Evolutionary conservation across 2,113 vertebrate species (phyloP), one percentile per base, ranked within the genome.

Genomic region (Dasyurus viverrinus): DNA sequence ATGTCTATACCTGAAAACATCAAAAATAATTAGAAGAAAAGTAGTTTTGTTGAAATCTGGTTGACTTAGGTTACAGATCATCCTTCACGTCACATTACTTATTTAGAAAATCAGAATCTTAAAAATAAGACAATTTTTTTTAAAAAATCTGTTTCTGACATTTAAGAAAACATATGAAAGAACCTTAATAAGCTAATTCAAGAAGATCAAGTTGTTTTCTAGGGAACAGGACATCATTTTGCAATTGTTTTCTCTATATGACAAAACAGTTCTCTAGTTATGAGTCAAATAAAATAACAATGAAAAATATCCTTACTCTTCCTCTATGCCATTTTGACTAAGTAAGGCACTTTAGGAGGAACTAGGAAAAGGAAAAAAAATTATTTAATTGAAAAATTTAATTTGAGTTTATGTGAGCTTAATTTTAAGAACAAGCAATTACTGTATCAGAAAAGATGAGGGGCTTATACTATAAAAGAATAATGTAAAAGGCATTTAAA

Each of bases 1-100:
- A 97, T 99, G 99, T 46, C 99, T 99, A 98, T 99, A 99, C 97
- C 99, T 99, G 97, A 89, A 94, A 96, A 94, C 23, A 92, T 2
- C 89, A 8, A 97, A 93, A 48, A 94, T 36, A 84, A 95, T 94
- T 89, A 93, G 90, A 54, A 96, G 47, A 19, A 94, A 97, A 93
- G 91, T 92, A 6, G 93, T 76, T 91, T 92, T 93, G 26, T 0
- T 94, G 92, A 93, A 46, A 95, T 53, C 95, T 54, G 91, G 11
- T 54, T 94, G 89, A 36, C 24, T 60, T 96, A 42, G n/a, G 68
- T 84, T 84, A 42, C 16, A 84, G n/a, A 84, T 42, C 36, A 76
- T 42, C 19, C 6, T 93, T 93, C 89, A 94, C 93, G 76, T 92
- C 90, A 97, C 95, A 54, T 93, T 55, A 89, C 16, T 94, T 92